Evolutionary conservation across 2,113 vertebrate genomes (phyloP).

Genomic region (Astatotilapia flaviijosephi): DNA sequence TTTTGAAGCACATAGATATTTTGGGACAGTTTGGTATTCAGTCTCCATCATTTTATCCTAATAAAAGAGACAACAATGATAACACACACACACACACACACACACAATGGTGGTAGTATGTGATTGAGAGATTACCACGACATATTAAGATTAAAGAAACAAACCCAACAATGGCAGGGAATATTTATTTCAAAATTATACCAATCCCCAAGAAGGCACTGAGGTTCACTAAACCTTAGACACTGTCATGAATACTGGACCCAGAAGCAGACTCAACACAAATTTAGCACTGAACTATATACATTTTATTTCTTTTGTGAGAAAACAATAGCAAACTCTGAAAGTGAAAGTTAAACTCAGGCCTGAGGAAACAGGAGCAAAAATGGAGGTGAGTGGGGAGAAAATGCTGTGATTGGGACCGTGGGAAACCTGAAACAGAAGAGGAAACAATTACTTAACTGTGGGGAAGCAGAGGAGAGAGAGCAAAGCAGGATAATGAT

Average conservation of each 20-base stretch:
- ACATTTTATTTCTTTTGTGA: neutral
- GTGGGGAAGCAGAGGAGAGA: neutral
- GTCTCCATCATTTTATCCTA: fast-evolving
- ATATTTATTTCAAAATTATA: neutral
- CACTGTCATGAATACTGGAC: fast-evolving
- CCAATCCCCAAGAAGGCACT: neutral
- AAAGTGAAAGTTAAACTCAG: neutral
- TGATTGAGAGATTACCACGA: fast-evolving
- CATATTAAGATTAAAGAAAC: neutral
- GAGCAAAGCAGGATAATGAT: neutral
- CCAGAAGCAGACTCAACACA: neutral
- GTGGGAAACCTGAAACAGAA: neutral
- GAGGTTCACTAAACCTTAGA: neutral
- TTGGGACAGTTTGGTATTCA: neutral
- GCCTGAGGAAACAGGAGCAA: neutral
- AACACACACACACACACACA: neutral
- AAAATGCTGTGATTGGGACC: neutral
- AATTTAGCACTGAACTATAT: fast-evolving
- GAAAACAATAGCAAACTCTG: neutral
- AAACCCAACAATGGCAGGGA: neutral
- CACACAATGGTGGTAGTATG: neutral
- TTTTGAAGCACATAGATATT: neutral
- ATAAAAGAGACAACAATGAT: neutral
- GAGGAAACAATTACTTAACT: neutral
- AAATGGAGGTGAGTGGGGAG: neutral